Evolutionary conservation across 2,113 vertebrate genomes (phyloP).

Genomic region (Petrocephalus microphthalmus): DNA sequence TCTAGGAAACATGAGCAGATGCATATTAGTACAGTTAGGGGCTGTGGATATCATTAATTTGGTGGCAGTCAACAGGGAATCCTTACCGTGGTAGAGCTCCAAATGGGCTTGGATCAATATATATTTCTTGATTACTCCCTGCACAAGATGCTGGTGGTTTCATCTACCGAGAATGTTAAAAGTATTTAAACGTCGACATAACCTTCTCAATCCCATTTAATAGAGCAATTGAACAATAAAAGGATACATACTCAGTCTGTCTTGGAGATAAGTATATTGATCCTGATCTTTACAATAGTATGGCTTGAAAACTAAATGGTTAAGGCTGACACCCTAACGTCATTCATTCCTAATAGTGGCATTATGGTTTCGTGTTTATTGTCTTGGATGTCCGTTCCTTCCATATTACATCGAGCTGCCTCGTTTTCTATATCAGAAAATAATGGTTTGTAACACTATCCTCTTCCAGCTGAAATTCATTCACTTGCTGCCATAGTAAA

Average conservation of each 20-base stretch:
- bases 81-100: neutral
- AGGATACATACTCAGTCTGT: neutral
- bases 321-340: neutral
- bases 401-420: neutral
- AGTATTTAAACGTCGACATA: neutral
- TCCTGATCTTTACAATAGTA: neutral
- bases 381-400: neutral
- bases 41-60: neutral
- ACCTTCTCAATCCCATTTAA: neutral
- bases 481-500: neutral
- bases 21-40: neutral
- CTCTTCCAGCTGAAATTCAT: neutral
- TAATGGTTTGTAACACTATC: neutral
- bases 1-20: neutral
- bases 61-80: neutral
- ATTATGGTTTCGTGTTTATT: neutral
- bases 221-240: neutral
- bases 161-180: neutral
- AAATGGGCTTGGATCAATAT: neutral
- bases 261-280: neutral
- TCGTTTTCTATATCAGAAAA: neutral
- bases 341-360: neutral
- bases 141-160: neutral
- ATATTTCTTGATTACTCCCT: neutral
- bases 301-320: neutral